Percentiles rank a stretch among this genome's conserved stretches.
Conservation (phyloP, 2,797 vertebrate species). For the Melanotaenia parkinsoni region DNA sequence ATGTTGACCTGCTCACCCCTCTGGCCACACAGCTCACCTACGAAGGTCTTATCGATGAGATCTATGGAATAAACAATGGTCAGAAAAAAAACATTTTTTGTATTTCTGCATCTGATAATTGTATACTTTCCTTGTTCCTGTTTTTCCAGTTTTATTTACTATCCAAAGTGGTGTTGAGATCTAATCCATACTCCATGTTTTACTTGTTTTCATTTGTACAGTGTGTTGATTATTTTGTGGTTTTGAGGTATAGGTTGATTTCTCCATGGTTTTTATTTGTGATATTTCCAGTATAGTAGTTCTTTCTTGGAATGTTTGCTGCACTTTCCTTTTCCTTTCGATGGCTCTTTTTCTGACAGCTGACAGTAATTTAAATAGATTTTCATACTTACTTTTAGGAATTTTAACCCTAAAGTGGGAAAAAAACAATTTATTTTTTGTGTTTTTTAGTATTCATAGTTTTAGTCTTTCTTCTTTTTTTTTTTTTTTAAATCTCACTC, state of each 20-base stretch:
- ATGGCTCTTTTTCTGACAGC: background rate
- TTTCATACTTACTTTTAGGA: background rate
- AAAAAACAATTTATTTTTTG: too few relatives aligned
- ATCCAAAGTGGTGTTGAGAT: background rate
- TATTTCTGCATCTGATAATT: background rate
- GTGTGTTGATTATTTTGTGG: background rate
- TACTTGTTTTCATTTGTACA: background rate
- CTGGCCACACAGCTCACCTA: constrained; percentile 96
- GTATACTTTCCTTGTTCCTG: background rate
- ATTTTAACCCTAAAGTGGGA: background rate
- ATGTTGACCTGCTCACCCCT: constrained; percentile 93
- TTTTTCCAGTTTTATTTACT: background rate
- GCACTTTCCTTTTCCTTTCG: background rate
- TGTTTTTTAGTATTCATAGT: too few relatives aligned
- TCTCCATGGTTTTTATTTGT: constrained; percentile 1
- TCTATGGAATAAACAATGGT: constrained; percentile 97
- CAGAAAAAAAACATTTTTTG: constrained; percentile 47
- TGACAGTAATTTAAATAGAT: background rate
- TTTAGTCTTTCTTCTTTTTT: background rate
- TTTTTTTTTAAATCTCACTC: background rate
- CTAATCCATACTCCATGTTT: background rate
- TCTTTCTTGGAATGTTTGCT: background rate
- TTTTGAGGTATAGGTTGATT: background rate
- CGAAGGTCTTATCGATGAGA: constrained; percentile 97
- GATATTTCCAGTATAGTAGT: background rate